Base-by-base conservation (phyloP, 2,113 vertebrate genomes). In the Saguinus midas region DNA sequence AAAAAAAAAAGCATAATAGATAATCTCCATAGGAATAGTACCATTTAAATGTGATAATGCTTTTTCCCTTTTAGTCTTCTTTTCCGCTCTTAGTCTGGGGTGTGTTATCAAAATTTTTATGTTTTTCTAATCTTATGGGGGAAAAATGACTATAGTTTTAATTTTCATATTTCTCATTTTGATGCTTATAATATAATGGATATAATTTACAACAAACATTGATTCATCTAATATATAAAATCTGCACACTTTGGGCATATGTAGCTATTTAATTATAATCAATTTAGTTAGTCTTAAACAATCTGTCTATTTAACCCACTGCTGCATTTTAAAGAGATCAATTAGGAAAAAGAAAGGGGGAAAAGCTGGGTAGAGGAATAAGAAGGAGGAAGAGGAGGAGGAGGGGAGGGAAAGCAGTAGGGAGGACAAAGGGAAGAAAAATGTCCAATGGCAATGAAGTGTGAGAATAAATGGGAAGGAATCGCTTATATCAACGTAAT, bases 331-430 rank as follows among this genome's bases (percentile, higher is more conserved):
- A 87, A 70, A 68, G 3, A 70, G 13, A 37, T 48, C 14, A 55
- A 14, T 25, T 72, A 52, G 14, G 45, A 91, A 23, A 29, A 3
- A 20, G 3, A 32, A 37, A 43, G 17, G n/a, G 35, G 57, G 72
- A 4, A 79, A 68, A 82, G 18, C 10, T 16, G 2, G 1, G 13
- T 68, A 68, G 32, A 68, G 16, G 14, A 68, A 32, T 18, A 29
- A 21, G 7, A 61, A 27, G 10, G 12, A n/a, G 43, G 7, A 6
- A 7, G 13, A 4, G 16, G 11, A 25, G 25, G 27, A 7, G 18
- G 2, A 18, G 2, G 3, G 6, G 61, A 16, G 21, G 18, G 35
- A 8, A 45, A 8, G 14, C 35, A 57, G 4, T 8, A 70, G 1
- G 14, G 4, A 21, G 29, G 29, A 50, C 20, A 32, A 40, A 35